Conservation (phyloP, 2,888 invertebrate genomes). For the Salpingus planirostris region DNA sequence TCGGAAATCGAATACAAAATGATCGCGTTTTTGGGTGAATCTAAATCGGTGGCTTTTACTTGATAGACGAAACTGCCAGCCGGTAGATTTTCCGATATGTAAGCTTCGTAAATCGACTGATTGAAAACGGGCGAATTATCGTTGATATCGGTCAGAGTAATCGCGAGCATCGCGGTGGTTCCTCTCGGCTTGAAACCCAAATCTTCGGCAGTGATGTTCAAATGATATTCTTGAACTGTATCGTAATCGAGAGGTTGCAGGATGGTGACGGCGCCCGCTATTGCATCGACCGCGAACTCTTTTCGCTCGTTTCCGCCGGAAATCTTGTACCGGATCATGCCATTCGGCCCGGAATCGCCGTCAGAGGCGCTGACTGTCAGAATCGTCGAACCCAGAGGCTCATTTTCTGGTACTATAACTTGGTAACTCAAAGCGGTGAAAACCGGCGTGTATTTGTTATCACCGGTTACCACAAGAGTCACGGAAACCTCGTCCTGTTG, state of each 20-base stretch:
- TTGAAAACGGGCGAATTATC: slow-evolving; percentile 87
- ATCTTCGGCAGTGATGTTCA: slow-evolving; percentile 84
- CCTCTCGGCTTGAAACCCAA: slow-evolving; percentile 70
- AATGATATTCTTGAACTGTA: slow-evolving; percentile 67
- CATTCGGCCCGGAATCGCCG: slow-evolving; percentile 81
- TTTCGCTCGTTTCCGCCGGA: slow-evolving; percentile 73
- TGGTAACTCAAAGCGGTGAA: slow-evolving; percentile 81
- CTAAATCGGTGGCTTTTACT: slow-evolving; percentile 72
- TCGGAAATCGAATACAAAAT: slow-evolving; percentile 76
- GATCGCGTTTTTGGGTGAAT: slow-evolving; percentile 79
- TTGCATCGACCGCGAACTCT: slow-evolving; percentile 70
- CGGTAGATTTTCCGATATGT: slow-evolving; percentile 74
- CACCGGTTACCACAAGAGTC: slow-evolving; percentile 72
- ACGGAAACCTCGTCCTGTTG: slow-evolving; percentile 68
- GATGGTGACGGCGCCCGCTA: slow-evolving; percentile 72
- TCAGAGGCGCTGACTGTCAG: slow-evolving; percentile 78
- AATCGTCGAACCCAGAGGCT: slow-evolving; percentile 76
- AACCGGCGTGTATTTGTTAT: slow-evolving; percentile 70
- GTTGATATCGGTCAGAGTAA: slow-evolving; percentile 85
- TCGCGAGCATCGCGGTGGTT: slow-evolving; percentile 71
- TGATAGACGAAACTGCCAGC: slow-evolving; percentile 65
- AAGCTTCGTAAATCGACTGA: slow-evolving; percentile 66
- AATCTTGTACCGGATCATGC: slow-evolving; percentile 75
- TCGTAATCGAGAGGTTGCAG: slow-evolving; percentile 80
- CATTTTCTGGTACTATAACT: slow-evolving; percentile 87